Conservation (phyloP, 1,140 invertebrate genomes). For the Bombus balteatus region DNA sequence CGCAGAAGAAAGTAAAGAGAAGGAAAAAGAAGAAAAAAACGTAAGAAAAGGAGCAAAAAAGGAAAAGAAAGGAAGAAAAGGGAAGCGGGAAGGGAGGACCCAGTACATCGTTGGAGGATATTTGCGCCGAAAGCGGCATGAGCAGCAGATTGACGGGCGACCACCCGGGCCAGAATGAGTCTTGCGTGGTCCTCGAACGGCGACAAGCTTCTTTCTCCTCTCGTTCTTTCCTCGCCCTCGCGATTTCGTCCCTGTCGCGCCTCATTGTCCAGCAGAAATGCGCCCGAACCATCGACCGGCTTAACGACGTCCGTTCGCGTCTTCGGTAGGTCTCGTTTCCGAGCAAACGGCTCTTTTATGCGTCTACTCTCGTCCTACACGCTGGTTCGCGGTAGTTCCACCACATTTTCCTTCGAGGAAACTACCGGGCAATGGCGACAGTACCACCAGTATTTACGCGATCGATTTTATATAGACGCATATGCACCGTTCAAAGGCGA, state of each 20-base stretch:
- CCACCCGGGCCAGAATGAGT: slow-evolving; percentile 71
- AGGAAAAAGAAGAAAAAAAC: background rate
- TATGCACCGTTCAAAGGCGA: background rate
- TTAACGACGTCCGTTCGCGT: slow-evolving; percentile 61
- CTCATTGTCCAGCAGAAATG: slow-evolving; percentile 65
- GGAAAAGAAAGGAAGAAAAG: background rate
- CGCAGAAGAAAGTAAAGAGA: slow-evolving; percentile 42
- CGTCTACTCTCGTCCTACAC: slow-evolving; percentile 46
- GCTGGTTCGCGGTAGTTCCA: background rate
- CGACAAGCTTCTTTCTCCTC: slow-evolving; percentile 59
- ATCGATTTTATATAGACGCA: no score
- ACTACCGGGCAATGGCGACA: background rate
- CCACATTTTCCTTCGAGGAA: background rate
- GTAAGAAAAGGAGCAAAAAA: no score
- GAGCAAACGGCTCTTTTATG: slow-evolving; percentile 66
- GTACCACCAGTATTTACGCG: no score
- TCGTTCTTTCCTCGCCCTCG: slow-evolving; percentile 40
- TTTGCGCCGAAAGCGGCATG: slow-evolving; percentile 74
- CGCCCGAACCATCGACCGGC: slow-evolving; percentile 44
- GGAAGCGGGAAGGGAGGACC: slow-evolving; percentile 19
- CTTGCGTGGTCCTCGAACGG: slow-evolving; percentile 63
- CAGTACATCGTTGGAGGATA: slow-evolving; percentile 70
- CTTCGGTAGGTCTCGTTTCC: slow-evolving; percentile 67
- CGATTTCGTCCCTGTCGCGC: slow-evolving; percentile 49
- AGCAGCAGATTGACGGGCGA: slow-evolving; percentile 74